Evolutionary conservation across 1,140 invertebrate genomes (phyloP), one percentile per base, ranked within the genome.

Genomic region (Drosophila setifemur): DNA sequence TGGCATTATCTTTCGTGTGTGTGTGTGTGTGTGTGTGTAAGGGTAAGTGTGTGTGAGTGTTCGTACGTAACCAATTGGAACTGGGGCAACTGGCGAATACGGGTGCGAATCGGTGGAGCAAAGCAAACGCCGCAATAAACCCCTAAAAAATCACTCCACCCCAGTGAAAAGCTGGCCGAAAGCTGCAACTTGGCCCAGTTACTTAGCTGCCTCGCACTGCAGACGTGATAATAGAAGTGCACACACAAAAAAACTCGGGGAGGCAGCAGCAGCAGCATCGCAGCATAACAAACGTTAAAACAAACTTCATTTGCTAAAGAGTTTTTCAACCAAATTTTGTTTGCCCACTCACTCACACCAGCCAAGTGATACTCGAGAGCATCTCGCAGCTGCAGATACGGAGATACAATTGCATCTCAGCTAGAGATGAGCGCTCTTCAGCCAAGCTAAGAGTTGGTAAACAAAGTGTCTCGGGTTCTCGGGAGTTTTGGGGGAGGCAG

Each of bases 51-150:
- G 61, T 54, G 42, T 39, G 16, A 19, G 29, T 69, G 50, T 49
- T 44, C 69, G 73, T 77, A 83, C 79, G 79, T 83, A 83, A 82
- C 78, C 79, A 85, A 83, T 83, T 85, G 74, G 77, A 83, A 83
- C 73, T 83, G 79, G 79, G 79, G 81, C 79, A 83, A 72, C 68
- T 77, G 57, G 73, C 73, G 54, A 76, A 78, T 48, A 71, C 49
- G 49, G 53, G 55, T 50, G 57, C 77, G 79, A 83, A 83, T 53
- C 70, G 69, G 79, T 71, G 69, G 79, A 83, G 79, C 79, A 85
- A 85, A 85, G 81, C 79, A 85, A 86, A 85, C 60, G 70, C 74
- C 71, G 49, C 77, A 79, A 85, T 86, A 85, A 85, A 72, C 68
- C 68, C 68, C 67, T 73, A 73, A 73, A 63, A 44, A 73, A 54